Percentiles rank a stretch among this genome's conserved stretches.
Conservation (phyloP, 2,888 invertebrate genomes). For the Agrotis segetum region DNA sequence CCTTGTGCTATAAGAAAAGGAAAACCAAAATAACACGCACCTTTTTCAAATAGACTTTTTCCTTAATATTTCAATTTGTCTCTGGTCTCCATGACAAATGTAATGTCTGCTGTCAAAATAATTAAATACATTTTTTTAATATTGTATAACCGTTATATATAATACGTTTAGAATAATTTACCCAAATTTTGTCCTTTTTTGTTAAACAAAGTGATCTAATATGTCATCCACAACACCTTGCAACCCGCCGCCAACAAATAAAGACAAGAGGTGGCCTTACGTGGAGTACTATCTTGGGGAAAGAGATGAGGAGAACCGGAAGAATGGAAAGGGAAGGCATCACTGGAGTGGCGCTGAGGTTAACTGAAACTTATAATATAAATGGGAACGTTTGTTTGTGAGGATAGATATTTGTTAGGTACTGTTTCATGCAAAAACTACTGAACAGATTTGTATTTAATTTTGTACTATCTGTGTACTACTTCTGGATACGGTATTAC, state of each 20-base stretch:
- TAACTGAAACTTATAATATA: too few species aligned
- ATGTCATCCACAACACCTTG: constrained; percentile 47
- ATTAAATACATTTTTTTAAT: background rate
- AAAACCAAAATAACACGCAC: too few species aligned
- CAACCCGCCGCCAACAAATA: constrained; percentile 57
- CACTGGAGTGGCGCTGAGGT: constrained; percentile 83
- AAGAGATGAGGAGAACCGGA: constrained; percentile 72
- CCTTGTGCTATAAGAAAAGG: too few species aligned
- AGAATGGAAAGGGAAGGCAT: constrained; percentile 69
- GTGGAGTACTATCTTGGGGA: constrained; percentile 82
- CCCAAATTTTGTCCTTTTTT: background rate
- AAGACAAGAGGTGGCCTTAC: constrained; percentile 74
- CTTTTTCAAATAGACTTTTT: constrained; percentile 1
- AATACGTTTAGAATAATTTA: constrained; percentile 20
- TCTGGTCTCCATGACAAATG: background rate
- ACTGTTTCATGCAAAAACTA: too few species aligned
- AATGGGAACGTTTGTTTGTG: too few species aligned
- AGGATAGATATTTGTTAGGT: too few species aligned
- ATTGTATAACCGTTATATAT: too few species aligned
- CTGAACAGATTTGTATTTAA: too few species aligned
- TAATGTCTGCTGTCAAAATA: background rate
- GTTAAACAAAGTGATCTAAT: background rate
- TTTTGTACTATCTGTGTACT: too few species aligned
- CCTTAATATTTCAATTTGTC: background rate
- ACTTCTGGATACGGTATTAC: too few species aligned